A percentile compares a stretch with the other conserved stretches of the same genome.
Evolutionary conservation across 2,797 vertebrate genomes (phyloP).

Genomic region (Microctenopoma steveboyesi): DNA sequence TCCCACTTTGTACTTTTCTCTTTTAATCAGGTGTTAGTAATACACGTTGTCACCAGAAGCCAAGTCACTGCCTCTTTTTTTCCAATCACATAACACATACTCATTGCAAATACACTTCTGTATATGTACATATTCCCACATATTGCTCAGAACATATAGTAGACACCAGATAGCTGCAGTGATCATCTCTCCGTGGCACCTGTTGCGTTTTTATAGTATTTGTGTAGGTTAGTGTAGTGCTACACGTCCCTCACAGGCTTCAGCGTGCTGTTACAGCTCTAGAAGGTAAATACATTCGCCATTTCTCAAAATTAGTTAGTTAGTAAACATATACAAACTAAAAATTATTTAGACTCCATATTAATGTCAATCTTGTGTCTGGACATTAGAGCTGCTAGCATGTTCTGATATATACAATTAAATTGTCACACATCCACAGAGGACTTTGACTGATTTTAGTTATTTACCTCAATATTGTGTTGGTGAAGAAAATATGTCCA

Average conservation of each 20-base stretch:
- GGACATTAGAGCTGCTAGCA: neutral
- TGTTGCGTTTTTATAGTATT: conserved; percentile 28
- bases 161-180: conserved; percentile 25
- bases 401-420: neutral
- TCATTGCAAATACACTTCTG: neutral
- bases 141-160: neutral
- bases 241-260: conserved; percentile 5
- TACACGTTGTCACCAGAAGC: conserved; percentile 43
- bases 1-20: conserved; percentile 29
- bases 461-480: conserved; percentile 27
- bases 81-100: conserved; percentile 1
- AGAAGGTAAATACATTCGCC: neutral
- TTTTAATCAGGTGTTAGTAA: conserved; percentile 58
- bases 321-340: neutral
- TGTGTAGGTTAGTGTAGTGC: conserved; percentile 16
- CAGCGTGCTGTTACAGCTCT: conserved; percentile 2
- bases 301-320: neutral
- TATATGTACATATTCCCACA: conserved; percentile 8
- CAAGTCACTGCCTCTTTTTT: conserved; percentile 38
- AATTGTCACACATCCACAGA: neutral
- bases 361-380: conserved; percentile 1
- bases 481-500: neutral
- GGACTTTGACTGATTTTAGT: conserved; percentile 14
- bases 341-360: conserved; percentile 4
- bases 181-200: conserved; percentile 20